phyloP scores from a whole-genome alignment of 2,888 invertebrate genomes.

The Lysandra coridon region DNA sequence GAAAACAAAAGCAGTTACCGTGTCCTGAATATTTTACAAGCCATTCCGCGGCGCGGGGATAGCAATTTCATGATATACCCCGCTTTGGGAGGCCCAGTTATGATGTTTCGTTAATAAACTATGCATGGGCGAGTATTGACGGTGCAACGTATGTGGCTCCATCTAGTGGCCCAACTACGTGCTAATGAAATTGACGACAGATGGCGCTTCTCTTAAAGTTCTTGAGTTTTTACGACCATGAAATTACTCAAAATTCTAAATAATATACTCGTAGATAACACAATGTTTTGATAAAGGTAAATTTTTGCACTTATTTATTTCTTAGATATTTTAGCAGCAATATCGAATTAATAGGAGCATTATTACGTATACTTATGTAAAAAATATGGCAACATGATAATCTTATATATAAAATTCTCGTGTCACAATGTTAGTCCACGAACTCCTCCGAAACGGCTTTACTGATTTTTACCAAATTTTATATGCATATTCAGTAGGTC shows the following conservation, averaged over 20 bases:
- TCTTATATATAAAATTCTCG: background rate
- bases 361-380: too few species aligned
- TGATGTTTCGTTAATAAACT: conserved; percentile 65
- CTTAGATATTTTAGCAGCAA: too few species aligned
- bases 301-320: too few species aligned
- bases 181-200: conserved; percentile 47
- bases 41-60: conserved; percentile 61
- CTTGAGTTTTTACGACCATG: background rate
- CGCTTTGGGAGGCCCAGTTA: conserved; percentile 60
- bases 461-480: too few species aligned
- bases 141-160: conserved; percentile 52
- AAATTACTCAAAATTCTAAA: background rate
- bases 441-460: too few species aligned
- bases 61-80: conserved; percentile 69
- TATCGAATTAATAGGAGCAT: too few species aligned
- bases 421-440: too few species aligned
- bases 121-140: conserved; percentile 69
- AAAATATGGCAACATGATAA: background rate
- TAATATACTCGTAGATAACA: too few species aligned
- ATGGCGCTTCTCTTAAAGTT: conserved; percentile 40
- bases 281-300: too few species aligned
- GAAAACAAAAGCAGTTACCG: conserved; percentile 73
- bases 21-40: conserved; percentile 70
- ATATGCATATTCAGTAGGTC: too few species aligned
- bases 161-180: conserved; percentile 49